phyloP scores from a whole-genome alignment of 2,888 invertebrate species.

The Koerneria pararmatus region DNA sequence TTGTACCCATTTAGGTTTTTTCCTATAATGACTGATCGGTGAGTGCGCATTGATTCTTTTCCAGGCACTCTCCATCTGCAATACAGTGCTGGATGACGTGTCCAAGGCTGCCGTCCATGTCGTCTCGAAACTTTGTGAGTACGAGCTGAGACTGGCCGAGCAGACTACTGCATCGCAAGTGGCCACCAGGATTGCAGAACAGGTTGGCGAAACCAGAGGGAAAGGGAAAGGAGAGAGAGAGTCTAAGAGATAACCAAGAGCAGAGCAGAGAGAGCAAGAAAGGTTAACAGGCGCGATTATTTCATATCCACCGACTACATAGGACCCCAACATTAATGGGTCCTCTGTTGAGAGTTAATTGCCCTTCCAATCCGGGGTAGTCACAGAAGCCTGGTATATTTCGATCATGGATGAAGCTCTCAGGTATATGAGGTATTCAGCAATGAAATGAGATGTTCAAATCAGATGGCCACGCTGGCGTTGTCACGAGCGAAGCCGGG shows the following conservation, averaged over 20 bases:
- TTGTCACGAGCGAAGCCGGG: constrained; percentile 23
- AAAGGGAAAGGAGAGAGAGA: neutral
- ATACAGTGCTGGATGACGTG: constrained; percentile 96
- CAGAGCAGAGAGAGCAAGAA: constrained; percentile 15
- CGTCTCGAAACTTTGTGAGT: constrained; percentile 94
- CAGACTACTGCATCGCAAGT: constrained; percentile 63
- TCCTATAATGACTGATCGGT: neutral
- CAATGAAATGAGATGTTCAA: too few relatives aligned
- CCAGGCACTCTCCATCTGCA: constrained; percentile 77
- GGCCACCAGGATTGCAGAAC: constrained; percentile 7
- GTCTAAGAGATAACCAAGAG: neutral
- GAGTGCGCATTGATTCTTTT: neutral
- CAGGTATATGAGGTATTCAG: too few relatives aligned
- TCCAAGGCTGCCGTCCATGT: constrained; percentile 97
- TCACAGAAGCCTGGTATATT: too few relatives aligned
- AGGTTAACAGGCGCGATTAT: neutral
- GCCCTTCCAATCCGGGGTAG: too few relatives aligned
- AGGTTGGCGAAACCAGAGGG: neutral
- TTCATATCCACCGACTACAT: too few relatives aligned
- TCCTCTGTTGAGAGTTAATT: too few relatives aligned
- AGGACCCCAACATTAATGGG: too few relatives aligned
- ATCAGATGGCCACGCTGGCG: too few relatives aligned
- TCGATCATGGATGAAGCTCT: too few relatives aligned
- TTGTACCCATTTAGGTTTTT: neutral
- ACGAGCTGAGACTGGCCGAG: constrained; percentile 93